Conservation (phyloP, 1,140 invertebrate species). For the Drosophila insularis region DNA sequence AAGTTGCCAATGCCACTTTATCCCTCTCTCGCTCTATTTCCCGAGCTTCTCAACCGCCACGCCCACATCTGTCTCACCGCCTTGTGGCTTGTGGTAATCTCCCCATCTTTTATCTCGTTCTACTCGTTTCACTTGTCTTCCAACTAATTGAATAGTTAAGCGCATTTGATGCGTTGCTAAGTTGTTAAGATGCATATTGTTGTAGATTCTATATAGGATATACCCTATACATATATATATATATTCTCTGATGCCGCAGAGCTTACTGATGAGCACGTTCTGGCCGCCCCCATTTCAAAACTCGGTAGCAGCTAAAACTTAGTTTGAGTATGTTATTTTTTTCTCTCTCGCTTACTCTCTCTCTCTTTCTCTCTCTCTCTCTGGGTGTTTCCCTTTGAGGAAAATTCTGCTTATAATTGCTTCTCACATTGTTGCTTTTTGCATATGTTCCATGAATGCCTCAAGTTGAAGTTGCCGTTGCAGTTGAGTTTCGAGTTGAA, state of each 20-base stretch:
- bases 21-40: not conserved
- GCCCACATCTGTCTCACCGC: conserved; percentile 7
- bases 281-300: not conserved
- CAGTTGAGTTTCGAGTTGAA: conserved; percentile 32
- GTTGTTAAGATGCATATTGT: conserved; percentile 58
- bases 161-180: conserved; percentile 65
- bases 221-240: conserved; percentile 2
- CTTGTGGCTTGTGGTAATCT: conserved; percentile 4
- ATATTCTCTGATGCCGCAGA: conserved; percentile 10
- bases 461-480: conserved; percentile 38
- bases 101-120: not conserved
- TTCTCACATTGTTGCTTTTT: conserved; percentile 45
- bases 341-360: conserved; percentile 12
- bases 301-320: conserved; percentile 1
- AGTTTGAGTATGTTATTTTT: not conserved
- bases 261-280: conserved; percentile 24
- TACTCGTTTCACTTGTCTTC: conserved; percentile 19
- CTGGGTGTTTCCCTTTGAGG: conserved; percentile 40
- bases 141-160: conserved; percentile 70
- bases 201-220: conserved; percentile 28
- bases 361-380: no score
- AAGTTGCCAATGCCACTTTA: conserved; percentile 23
- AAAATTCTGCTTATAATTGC: conserved; percentile 63
- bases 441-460: conserved; percentile 47
- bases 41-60: no score